Evolutionary conservation across 2,113 vertebrate genomes (phyloP).

Genomic region (Pica pica): DNA sequence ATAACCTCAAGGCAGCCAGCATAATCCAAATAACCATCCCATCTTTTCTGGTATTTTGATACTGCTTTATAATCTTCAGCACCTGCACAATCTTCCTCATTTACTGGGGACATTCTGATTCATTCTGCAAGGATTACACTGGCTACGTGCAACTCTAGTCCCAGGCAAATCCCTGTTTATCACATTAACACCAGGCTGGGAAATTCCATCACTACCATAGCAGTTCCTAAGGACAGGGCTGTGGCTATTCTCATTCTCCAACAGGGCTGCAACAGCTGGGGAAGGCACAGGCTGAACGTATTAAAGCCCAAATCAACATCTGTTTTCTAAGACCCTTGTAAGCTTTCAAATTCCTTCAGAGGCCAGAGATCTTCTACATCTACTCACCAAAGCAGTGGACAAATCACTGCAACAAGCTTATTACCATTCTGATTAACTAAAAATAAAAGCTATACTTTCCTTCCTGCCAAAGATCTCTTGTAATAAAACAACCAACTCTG

Average conservation of each 20-base stretch:
- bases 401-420: neutral
- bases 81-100: neutral
- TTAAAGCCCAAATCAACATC: neutral
- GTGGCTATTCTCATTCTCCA: neutral
- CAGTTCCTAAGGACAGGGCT: neutral
- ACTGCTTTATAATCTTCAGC: neutral
- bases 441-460: neutral
- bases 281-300: rapidly evolving
- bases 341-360: neutral
- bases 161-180: neutral
- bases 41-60: neutral
- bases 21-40: neutral
- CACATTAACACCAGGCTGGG: neutral
- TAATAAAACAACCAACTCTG: neutral
- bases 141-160: neutral
- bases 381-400: neutral
- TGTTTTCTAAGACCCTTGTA: neutral
- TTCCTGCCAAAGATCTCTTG: neutral
- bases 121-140: neutral
- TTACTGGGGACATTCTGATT: neutral
- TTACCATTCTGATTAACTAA: neutral
- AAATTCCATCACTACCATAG: neutral
- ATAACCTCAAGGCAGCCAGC: neutral
- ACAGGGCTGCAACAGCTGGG: neutral
- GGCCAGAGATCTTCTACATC: neutral